Evolutionary conservation across 2,888 invertebrate genomes (phyloP), one percentile per base, ranked within the genome.

Genomic region (Caenorhabditis sp.): DNA sequence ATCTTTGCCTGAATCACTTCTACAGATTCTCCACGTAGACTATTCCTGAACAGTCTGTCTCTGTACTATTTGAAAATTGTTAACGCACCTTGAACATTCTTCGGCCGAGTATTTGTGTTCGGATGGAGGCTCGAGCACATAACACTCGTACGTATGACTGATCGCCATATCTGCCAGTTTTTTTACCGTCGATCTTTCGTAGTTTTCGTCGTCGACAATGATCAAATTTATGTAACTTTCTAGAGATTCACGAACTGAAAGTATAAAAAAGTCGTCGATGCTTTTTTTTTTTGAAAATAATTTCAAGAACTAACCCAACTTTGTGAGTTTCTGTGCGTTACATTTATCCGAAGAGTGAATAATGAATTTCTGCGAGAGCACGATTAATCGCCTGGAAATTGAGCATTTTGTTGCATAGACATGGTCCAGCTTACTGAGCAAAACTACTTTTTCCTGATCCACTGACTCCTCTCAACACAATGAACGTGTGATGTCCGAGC

Each of bases 381-480:
- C 43, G 11, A 20, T 6, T n/a, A 45, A 22, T 30, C 22, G 15
- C 4, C 58, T 58, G n/a, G 30, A 45, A 30, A 17, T n/a, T n/a
- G n/a, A n/a, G n/a, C n/a, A 13, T 7, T 22, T 41, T 43, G n/a
- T 20, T 13, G 17, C n/a, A n/a, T n/a, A 27, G 20, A 15, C n/a
- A 24, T 15, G 9, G 15, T 26, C 9, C 2, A 22, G 20, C 61
- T 68, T 11, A 75, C 75, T 24, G 11, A 4, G 70, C 70, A 20
- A 66, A 20, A 24, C 15, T 17, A 3, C 72, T 20, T 58, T 78
- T 78, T 13, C 78, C 78, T n/a, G 68, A 62, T 56, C 78, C 78
- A 0, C 62, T 46, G 13, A 66, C 68, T 20, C 78, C 78, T 5
- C 78, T 61, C 7, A 78, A 20, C 15, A 62, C n/a, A 13, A 78